Conservation (phyloP, 2,888 invertebrate genomes). For the Pristionchus entomophagus region DNA sequence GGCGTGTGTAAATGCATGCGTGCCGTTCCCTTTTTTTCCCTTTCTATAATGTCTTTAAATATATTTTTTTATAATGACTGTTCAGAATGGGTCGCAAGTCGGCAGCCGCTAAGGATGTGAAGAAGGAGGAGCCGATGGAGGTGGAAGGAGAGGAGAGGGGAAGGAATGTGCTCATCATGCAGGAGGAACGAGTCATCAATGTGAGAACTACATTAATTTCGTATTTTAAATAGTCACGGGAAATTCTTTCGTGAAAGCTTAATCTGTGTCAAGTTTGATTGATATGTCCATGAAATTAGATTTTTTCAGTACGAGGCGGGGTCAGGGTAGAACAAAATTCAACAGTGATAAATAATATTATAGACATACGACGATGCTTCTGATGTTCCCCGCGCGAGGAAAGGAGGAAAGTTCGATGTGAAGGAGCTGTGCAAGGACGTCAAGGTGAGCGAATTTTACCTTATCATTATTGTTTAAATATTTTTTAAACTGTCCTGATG, state of each 20-base stretch:
- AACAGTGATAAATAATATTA: no score
- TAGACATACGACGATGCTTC: conserved; percentile 66
- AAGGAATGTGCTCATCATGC: conserved; percentile 61
- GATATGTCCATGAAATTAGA: no score
- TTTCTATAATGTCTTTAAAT: no score
- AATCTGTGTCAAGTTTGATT: no score
- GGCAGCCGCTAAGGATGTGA: not conserved
- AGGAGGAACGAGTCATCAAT: conserved; percentile 65
- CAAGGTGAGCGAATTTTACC: conserved; percentile 51
- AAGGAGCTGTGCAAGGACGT: conserved; percentile 55
- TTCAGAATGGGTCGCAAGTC: conserved; percentile 34
- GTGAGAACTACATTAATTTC: conserved; percentile 35
- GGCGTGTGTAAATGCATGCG: no score
- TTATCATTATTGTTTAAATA: no score
- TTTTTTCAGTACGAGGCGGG: no score
- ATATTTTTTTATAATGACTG: no score
- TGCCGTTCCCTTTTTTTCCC: no score
- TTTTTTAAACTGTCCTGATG: no score
- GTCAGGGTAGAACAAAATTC: no score
- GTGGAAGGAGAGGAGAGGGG: not conserved
- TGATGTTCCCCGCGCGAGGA: conserved; percentile 58
- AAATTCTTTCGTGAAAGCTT: no score
- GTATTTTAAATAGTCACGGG: not conserved
- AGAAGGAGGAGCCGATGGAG: conserved; percentile 21
- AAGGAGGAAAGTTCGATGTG: conserved; percentile 51